Base-by-base conservation (phyloP, 2,888 invertebrate genomes). In the Nomada ruficornis region DNA sequence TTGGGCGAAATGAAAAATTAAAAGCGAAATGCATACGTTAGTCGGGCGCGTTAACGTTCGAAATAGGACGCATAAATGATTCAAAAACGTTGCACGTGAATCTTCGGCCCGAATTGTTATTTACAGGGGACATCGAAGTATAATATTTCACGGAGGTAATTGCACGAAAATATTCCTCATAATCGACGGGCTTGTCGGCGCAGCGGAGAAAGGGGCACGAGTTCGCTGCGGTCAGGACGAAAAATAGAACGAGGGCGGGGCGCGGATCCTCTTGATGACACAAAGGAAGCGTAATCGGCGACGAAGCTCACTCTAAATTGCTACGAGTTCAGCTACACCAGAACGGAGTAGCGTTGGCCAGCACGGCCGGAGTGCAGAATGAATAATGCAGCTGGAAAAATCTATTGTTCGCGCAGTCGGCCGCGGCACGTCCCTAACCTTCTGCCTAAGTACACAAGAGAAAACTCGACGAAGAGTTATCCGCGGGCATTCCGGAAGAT, bases 341-440 rank as follows among this genome's bases (percentile, higher is more conserved):
- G 52, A 50, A 55, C 69, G 76, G 23, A 26, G 42, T 52, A 67
- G 59, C 59, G 64, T n/a, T 63, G 70, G 64, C 50, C 36, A 62
- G 29, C 73, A 44, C 13, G 70, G 50, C 18, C 44, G 36, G 52
- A 60, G 70, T 60, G 72, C 50, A 23, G 82, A 82, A 84, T 84
- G 84, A 84, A 84, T 84, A 83, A 84, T 80, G 83, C 84, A 83
- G 73, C 67, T 80, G 76, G 83, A 83, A 84, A 84, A 84, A 84
- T 83, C 77, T 72, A 84, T 84, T 80, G 83, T 82, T 82, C 83
- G 73, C 70, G 73, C 65, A 71, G 69, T 69, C 59, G 81, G 44
- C 69, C 57, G 73, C 44, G 63, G 64, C 57, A 63, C 52, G 29
- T 68, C 74, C 62, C 83, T 73, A 83, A 82, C 83, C 83, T 82